Evolutionary conservation across 2,888 invertebrate species (phyloP).

Genomic region (Lasioglossum pauxillum): DNA sequence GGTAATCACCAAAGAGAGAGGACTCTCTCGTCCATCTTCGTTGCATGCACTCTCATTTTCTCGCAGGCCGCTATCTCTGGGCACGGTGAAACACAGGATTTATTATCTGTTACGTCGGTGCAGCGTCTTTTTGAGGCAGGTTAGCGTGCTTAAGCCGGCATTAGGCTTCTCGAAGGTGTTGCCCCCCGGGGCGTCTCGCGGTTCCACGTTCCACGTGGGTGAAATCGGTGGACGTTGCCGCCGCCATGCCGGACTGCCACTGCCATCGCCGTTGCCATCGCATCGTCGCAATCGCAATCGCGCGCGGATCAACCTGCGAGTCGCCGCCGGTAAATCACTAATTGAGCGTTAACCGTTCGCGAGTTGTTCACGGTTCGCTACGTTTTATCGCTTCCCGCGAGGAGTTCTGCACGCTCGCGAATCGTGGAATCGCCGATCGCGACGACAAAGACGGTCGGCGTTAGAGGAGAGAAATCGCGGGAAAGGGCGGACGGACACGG

Average conservation of each 20-base stretch:
- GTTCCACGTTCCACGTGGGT: constrained; percentile 42
- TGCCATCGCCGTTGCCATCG: background rate
- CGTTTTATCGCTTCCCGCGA: constrained; percentile 32
- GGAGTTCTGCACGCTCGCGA: background rate
- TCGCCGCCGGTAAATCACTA: constrained; percentile 44
- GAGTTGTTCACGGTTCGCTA: constrained; percentile 13
- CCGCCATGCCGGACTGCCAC: background rate
- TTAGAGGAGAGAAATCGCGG: constrained; percentile 20
- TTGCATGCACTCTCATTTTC: constrained; percentile 53
- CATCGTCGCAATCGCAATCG: background rate
- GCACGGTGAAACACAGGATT: constrained; percentile 62
- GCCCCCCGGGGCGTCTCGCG: constrained; percentile 36
- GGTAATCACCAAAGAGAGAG: constrained; percentile 41
- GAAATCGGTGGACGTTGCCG: constrained; percentile 53
- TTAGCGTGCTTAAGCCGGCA: constrained; percentile 74
- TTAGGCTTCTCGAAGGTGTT: constrained; percentile 60
- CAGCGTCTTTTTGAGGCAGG: constrained; percentile 78
- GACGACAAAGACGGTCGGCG: background rate
- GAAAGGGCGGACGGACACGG: constrained; percentile 38
- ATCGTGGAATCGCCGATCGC: background rate
- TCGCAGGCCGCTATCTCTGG: constrained; percentile 50
- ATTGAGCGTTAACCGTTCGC: constrained; percentile 45
- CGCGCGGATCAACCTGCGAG: constrained; percentile 26
- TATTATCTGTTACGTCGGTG: constrained; percentile 74
- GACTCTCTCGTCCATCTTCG: constrained; percentile 45